Base-by-base conservation (phyloP, 2,113 vertebrate genomes). In the Heterotilapia buettikoferi region DNA sequence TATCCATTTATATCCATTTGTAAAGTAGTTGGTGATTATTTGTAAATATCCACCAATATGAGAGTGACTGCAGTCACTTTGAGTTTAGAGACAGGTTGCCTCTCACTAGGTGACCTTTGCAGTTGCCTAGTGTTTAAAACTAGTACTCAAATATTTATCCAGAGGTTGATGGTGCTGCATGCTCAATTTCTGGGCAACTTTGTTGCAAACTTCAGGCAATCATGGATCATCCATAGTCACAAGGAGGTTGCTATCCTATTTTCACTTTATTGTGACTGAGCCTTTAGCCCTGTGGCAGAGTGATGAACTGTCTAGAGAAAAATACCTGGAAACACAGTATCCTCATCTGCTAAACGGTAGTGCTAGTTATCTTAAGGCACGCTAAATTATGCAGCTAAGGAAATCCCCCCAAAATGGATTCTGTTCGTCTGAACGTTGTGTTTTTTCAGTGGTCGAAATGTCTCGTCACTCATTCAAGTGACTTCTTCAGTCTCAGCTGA, bases 241-340 rank as follows among this genome's bases (percentile, higher is more conserved):
- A 10, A 24, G 68, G 0, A 18, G 68, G 1, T 73, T 73, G 21
- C 66, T 43, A 0, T 2, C 40, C 1, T 47, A 29, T 18, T 76
- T 5, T 76, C 6, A 47, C 14, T 29, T 4, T 29, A 5, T 5
- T 76, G 26, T 47, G 40, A 29, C 14, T 76, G 18, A 47, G 40
- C 68, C 68, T 3, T 76, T 9, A 9, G 16, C 50, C 18, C 8
- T 52, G 8, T 2, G 19, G n/a, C 50, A 53, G 52, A 76, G 43
- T 76, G 6, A 29, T 47, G 9, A 76, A 18, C 43, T 4, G 43
- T 61, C 9, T 13, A 13, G 8, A 80, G 13, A 52, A 26, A 26
- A 21, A 18, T 26, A 31, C 8, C 11, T 83, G 8, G 13, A 47
- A 5, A 31, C 2, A 66, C 4, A 66, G 6, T 24, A 71, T 66